These are phyloP conservation scores for Stenodema calcarata DNA, from an alignment of 2,888 invertebrate genomes.

Conservation along the genomic window DNA sequence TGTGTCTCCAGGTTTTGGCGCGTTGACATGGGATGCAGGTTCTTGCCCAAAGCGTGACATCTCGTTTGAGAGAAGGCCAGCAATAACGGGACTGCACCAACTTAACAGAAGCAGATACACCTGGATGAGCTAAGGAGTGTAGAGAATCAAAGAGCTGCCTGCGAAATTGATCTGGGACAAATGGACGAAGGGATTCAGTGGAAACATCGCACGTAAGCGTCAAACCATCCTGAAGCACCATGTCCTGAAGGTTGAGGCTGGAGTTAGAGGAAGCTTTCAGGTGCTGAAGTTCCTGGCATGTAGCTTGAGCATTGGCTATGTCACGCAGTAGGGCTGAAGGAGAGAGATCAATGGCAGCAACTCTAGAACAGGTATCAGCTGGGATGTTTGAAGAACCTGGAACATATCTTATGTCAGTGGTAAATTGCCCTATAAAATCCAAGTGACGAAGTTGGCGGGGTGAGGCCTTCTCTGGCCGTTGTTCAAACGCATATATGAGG, in stretches of 20 bases:
- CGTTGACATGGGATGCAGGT: slow-evolving; percentile 19
- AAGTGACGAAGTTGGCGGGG: slow-evolving; percentile 49
- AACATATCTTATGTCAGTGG: slow-evolving; percentile 38
- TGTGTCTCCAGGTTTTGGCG: not conserved
- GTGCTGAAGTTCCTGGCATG: not conserved
- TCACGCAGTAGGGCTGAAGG: not conserved
- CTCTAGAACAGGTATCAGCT: slow-evolving; percentile 19
- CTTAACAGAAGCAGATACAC: slow-evolving; percentile 1
- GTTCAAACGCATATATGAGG: slow-evolving; percentile 33
- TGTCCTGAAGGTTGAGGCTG: not conserved
- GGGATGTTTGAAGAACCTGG: slow-evolving; percentile 9
- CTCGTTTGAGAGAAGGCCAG: slow-evolving; percentile 18
- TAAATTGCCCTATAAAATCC: slow-evolving; percentile 41
- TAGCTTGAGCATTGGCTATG: not conserved
- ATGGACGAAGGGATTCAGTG: slow-evolving; percentile 4
- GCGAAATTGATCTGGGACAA: not conserved
- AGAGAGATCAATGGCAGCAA: not conserved
- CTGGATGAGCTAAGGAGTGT: slow-evolving; percentile 26
- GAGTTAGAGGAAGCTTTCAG: not conserved
- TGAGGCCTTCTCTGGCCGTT: slow-evolving; percentile 33
- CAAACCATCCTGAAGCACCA: not conserved
- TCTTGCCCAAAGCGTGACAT: not conserved
- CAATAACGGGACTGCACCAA: not conserved
- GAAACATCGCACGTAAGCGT: not conserved
- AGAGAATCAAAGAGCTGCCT: not conserved